phyloP scores from a whole-genome alignment of 2,797 vertebrate genomes.

The Phataginus tetradactyla region DNA sequence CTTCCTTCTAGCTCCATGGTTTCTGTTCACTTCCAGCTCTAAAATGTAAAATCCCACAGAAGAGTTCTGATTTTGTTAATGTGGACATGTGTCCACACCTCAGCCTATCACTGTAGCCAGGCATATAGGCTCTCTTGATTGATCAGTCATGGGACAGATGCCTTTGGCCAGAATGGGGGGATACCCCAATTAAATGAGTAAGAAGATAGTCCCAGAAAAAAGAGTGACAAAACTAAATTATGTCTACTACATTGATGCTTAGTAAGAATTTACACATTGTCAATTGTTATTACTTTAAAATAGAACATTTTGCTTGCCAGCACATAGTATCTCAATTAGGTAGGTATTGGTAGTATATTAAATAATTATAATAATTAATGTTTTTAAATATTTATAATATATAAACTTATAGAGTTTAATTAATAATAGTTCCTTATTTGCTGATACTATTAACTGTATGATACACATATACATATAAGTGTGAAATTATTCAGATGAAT shows the following conservation, averaged over 20 bases:
- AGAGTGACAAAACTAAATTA: background rate
- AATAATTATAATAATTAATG: background rate
- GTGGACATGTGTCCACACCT: background rate
- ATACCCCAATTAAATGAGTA: background rate
- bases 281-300: constrained; percentile 1
- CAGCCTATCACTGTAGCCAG: background rate
- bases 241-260: background rate
- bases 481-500: background rate
- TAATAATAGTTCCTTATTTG: background rate
- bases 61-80: background rate
- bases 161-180: background rate
- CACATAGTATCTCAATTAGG: background rate
- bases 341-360: background rate
- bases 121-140: background rate
- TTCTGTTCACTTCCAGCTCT: background rate
- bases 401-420: background rate
- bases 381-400: too few species aligned
- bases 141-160: background rate
- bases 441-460: background rate
- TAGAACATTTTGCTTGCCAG: background rate
- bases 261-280: background rate
- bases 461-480: background rate
- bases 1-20: background rate
- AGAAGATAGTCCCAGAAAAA: background rate
- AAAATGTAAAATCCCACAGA: constrained; percentile 2